Evolutionary conservation across 2,113 vertebrate species (phyloP).

Genomic region (Ariopsis seemanni): DNA sequence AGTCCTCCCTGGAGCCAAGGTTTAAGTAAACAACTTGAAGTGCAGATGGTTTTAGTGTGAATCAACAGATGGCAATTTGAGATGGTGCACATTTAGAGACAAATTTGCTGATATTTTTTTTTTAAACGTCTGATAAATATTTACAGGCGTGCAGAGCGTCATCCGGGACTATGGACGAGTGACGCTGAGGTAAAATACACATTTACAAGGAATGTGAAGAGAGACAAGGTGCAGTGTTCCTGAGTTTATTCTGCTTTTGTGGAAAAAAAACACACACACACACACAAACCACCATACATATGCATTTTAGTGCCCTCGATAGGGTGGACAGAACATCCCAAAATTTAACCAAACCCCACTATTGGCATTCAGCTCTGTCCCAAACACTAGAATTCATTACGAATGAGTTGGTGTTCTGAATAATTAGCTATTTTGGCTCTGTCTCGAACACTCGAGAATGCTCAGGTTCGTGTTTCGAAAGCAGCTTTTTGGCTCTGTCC

Average conservation of each 20-base stretch:
- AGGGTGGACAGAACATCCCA: background rate
- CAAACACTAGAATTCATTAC: background rate
- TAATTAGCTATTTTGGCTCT: background rate
- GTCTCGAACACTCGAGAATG: background rate
- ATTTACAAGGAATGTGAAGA: constrained; percentile 27
- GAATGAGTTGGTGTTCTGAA: background rate
- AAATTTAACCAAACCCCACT: too few relatives aligned
- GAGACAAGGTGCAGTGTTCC: constrained; percentile 47
- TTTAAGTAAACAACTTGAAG: background rate
- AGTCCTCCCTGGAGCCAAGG: constrained; percentile 31
- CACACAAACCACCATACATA: background rate
- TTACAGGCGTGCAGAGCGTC: constrained; percentile 44
- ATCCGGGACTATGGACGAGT: constrained; percentile 39
- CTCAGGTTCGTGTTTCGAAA: too few relatives aligned
- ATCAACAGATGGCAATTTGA: constrained; percentile 5
- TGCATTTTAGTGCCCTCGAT: background rate
- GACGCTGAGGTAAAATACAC: background rate
- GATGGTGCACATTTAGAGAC: background rate
- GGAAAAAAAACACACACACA: background rate
- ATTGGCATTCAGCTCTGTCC: background rate
- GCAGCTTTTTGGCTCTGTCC: background rate
- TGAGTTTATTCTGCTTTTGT: constrained; percentile 47
- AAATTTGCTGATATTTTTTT: background rate
- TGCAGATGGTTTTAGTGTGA: background rate
- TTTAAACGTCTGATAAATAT: constrained; percentile 57